Evolutionary conservation across 2,888 invertebrate genomes (phyloP).

Genomic region (Bellardia pandia): DNA sequence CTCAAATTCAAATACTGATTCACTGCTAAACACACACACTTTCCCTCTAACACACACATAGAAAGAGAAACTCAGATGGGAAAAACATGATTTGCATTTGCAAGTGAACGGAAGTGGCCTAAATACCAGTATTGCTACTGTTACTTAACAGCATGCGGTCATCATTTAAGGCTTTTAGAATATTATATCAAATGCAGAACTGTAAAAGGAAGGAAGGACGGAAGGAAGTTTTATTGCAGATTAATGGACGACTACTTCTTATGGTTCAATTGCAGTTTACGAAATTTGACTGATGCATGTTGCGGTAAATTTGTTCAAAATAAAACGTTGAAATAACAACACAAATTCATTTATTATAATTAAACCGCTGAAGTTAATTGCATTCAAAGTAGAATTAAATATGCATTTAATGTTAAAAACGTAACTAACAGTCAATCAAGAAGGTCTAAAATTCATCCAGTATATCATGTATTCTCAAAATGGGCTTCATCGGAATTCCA

Average conservation of each 20-base stretch:
- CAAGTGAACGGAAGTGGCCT: constrained; percentile 6
- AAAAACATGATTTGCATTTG: background rate
- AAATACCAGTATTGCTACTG: constrained; percentile 7
- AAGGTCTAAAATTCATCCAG: no score
- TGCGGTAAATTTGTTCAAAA: no score
- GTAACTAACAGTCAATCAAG: no score
- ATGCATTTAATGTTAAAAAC: no score
- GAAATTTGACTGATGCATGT: no score
- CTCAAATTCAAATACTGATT: constrained; percentile 25
- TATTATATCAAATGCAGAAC: background rate
- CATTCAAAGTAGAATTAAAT: no score
- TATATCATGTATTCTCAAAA: no score
- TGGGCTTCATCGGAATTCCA: no score
- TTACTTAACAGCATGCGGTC: constrained; percentile 57
- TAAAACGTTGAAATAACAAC: no score
- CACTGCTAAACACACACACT: background rate
- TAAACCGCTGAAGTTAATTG: no score
- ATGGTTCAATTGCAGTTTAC: no score
- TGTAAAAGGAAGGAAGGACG: background rate
- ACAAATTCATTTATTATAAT: no score
- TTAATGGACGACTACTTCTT: background rate
- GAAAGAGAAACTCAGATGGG: background rate
- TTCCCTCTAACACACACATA: background rate
- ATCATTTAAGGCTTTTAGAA: constrained; percentile 42
- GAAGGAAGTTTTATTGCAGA: constrained; percentile 16